A percentile compares a stretch with the other conserved stretches of the same genome.
phyloP scores from a whole-genome alignment of 2,113 vertebrate species.

The Saguinus midas region DNA sequence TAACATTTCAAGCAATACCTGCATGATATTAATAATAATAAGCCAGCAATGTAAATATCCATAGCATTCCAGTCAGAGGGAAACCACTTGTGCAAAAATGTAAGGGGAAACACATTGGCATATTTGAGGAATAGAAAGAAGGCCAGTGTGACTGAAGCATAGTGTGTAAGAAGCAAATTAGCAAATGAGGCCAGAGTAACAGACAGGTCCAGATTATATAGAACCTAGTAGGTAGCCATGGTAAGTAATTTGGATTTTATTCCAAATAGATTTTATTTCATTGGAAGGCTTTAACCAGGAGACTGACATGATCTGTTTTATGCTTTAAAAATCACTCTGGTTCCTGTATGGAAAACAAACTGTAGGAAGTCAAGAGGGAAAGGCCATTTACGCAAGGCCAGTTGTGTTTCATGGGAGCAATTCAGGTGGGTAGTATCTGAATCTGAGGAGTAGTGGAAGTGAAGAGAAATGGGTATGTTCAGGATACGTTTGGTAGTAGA shows the following conservation, averaged over 20 bases:
- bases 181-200: neutral
- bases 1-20: neutral
- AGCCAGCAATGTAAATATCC: neutral
- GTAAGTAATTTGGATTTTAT: slow-evolving; percentile 22
- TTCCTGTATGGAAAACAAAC: neutral
- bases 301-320: neutral
- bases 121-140: neutral
- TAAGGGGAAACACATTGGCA: neutral
- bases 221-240: neutral
- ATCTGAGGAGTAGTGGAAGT: neutral
- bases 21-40: neutral
- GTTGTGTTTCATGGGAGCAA: neutral
- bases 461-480: neutral
- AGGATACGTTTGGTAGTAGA: neutral
- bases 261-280: neutral
- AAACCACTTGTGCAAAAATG: neutral
- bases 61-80: neutral
- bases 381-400: neutral
- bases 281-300: neutral
- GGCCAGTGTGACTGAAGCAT: neutral
- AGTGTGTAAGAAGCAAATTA: neutral
- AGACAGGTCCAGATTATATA: neutral
- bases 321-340: slow-evolving; percentile 24
- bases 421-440: neutral
- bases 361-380: neutral